These are phyloP conservation scores for Drosophila repletoides DNA, from an alignment of 1,140 invertebrate species.

Conservation along the genomic window DNA sequence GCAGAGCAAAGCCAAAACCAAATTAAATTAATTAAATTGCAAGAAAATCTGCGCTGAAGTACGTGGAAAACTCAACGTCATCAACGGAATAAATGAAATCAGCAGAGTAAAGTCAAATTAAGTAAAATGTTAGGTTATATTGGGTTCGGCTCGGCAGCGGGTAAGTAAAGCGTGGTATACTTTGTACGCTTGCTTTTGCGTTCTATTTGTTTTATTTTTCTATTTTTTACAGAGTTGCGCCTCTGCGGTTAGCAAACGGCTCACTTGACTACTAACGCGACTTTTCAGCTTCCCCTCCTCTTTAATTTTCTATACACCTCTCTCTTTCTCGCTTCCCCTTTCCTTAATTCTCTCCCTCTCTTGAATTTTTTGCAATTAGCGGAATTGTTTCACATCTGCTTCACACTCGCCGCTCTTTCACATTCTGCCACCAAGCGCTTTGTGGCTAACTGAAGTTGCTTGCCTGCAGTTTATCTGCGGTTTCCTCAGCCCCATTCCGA, in stretches of 20 bases:
- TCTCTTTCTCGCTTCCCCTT: neutral
- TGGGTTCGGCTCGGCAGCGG: neutral
- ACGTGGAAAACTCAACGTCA: slow-evolving; percentile 41
- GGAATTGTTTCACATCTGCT: slow-evolving; percentile 77
- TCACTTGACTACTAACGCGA: slow-evolving; percentile 30
- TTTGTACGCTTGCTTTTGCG: slow-evolving; percentile 10
- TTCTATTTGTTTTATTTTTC: neutral
- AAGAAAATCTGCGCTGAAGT: slow-evolving; percentile 54
- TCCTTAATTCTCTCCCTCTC: slow-evolving; percentile 6
- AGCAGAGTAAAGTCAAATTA: slow-evolving; percentile 56
- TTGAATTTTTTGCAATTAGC: slow-evolving; percentile 72
- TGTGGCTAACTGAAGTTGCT: slow-evolving; percentile 6
- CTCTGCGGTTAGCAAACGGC: slow-evolving; percentile 36
- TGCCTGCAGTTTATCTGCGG: slow-evolving; percentile 71
- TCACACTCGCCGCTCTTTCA: slow-evolving; percentile 32
- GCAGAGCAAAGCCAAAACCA: slow-evolving; percentile 38
- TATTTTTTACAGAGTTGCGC: slow-evolving; percentile 45
- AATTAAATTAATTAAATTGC: slow-evolving; percentile 78
- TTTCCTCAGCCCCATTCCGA: slow-evolving; percentile 10
- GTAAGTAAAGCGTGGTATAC: slow-evolving; percentile 22
- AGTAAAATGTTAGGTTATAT: slow-evolving; percentile 52
- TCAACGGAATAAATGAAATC: slow-evolving; percentile 46
- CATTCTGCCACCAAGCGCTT: neutral
- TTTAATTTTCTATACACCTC: neutral
- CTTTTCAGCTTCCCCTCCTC: neutral